Percentiles rank a stretch among this genome's conserved stretches.
phyloP scores from a whole-genome alignment of 1,140 invertebrate species.

The Frieseomelitta varia region DNA sequence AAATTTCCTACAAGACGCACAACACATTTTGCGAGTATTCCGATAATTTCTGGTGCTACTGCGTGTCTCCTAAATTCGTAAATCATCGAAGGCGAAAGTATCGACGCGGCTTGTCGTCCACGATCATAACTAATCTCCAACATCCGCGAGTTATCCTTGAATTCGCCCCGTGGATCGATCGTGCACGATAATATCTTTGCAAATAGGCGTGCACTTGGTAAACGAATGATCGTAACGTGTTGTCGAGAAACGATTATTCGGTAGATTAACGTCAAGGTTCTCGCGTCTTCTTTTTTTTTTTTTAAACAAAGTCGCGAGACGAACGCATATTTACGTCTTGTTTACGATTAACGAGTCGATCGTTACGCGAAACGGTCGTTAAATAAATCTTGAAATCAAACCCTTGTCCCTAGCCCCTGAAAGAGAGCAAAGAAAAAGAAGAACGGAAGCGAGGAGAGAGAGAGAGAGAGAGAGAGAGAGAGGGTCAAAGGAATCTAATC shows the following conservation, averaged over 20 bases:
- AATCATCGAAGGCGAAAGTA: not conserved
- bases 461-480: too few species aligned
- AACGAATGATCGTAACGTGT: conserved; percentile 11
- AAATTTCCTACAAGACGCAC: too few species aligned
- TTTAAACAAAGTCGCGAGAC: not conserved
- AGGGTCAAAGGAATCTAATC: conserved; percentile 23
- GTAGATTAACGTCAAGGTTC: conserved; percentile 40
- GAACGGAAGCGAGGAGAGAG: not conserved
- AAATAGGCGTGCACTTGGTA: conserved; percentile 30
- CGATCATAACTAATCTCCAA: not conserved
- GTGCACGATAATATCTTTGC: conserved; percentile 43
- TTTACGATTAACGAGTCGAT: not conserved
- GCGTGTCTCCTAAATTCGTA: not conserved
- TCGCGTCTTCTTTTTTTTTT: not conserved
- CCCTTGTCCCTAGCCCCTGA: too few species aligned
- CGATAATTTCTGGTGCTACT: not conserved
- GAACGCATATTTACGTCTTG: not conserved
- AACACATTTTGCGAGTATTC: too few species aligned
- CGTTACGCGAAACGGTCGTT: not conserved
- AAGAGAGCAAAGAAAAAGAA: too few species aligned
- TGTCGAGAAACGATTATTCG: conserved; percentile 36
- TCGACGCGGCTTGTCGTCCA: not conserved
- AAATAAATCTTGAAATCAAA: not conserved
- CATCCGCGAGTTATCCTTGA: conserved; percentile 32
- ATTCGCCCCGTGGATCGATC: conserved; percentile 26